Evolutionary conservation across 2,888 invertebrate species (phyloP), one percentile per base, ranked within the genome.

Genomic region (Lithosia quadra): DNA sequence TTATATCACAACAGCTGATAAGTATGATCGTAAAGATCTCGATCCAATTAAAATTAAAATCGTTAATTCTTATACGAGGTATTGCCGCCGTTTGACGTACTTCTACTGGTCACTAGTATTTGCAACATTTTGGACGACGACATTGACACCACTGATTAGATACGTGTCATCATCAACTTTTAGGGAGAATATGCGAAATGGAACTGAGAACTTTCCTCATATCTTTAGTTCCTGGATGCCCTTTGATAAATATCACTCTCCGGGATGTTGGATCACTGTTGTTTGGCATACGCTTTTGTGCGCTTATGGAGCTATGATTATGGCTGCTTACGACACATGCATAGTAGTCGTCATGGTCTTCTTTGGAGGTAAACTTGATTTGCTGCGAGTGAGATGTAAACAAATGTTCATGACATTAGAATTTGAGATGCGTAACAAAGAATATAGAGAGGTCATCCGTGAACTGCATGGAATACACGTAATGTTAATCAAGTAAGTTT

Each of bases 211-310:
- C 0, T 94, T 93, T 77, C 91, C 91, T 0, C 94, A 93, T 60
- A 92, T 94, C 28, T 92, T 92, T 55, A 93, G 92, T 68, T 89
- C 93, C 21, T 94, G 93, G 93, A 85, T 91, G 84, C 93, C 93
- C 1, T 86, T 91, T 75, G 89, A 94, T 70, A 93, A 93, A 67
- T 84, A 92, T 65, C 80, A 85, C 43, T 85, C 83, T 11, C 92
- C 93, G 11, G 92, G 92, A 9, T 83, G 81, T 59, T 94, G 91
- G 91, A 80, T 92, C 1, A 91, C 90, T 3, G 84, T 92, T 9
- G 22, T 85, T 0, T 90, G 90, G 88, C 93, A 94, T 68, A 71
- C 75, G 11, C 39, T 81, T 0, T 24, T 90, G 10, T 90, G 90
- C 69, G 80, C 78, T 2, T 91, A 90, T 69, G 93, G 93, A 39